A percentile compares a stretch with the other conserved stretches of the same genome.
These are phyloP conservation scores for Alectoris magna DNA, from an alignment of 2,797 vertebrate species.

Conservation along the genomic window DNA sequence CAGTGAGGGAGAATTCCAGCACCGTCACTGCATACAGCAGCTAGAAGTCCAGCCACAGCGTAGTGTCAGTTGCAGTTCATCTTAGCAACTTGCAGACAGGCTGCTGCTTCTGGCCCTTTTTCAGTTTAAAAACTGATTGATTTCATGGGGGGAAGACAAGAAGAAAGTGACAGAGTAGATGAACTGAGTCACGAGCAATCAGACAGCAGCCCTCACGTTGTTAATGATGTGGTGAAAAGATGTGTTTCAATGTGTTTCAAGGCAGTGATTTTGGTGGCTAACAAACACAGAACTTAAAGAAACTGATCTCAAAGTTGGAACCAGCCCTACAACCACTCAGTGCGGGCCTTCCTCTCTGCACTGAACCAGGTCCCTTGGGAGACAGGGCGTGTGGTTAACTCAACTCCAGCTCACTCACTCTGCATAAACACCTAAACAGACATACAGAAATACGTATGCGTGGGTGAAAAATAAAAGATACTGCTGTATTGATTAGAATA, in stretches of 20 bases:
- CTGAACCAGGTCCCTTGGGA: background rate
- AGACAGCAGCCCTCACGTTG: background rate
- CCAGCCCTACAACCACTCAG: background rate
- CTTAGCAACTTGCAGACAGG: background rate
- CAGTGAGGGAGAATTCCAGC: background rate
- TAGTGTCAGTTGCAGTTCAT: background rate
- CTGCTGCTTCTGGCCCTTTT: background rate
- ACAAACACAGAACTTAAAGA: background rate
- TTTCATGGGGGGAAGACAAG: fast-evolving
- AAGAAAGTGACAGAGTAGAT: background rate
- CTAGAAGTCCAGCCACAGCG: background rate
- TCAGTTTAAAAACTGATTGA: background rate
- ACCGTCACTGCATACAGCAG: background rate
- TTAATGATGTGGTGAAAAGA: background rate
- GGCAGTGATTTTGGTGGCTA: background rate
- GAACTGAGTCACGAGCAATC: background rate
- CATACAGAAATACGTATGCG: too few relatives aligned
- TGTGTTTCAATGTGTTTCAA: background rate
- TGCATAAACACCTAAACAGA: background rate
- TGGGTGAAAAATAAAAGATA: too few relatives aligned
- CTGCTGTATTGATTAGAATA: too few relatives aligned
- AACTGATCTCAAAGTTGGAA: background rate
- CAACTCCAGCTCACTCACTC: background rate
- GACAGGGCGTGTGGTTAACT: background rate
- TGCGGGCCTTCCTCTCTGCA: background rate